A percentile compares a stretch with the other conserved stretches of the same genome.
phyloP scores from a whole-genome alignment of 2,113 vertebrate species.

The Aspidoscelis tigris region DNA sequence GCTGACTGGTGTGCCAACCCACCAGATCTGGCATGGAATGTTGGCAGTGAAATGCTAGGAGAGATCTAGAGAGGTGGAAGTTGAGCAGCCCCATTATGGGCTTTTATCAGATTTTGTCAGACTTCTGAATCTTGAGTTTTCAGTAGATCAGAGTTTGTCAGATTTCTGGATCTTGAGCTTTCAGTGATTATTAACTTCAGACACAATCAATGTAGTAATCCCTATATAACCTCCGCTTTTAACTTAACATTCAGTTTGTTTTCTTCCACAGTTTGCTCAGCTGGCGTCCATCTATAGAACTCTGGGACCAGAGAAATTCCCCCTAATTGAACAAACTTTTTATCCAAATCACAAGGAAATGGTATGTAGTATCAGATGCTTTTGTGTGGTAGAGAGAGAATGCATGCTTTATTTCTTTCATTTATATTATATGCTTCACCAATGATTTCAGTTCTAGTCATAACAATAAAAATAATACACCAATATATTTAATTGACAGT shows the following conservation, averaged over 20 bases:
- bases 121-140: too few species aligned
- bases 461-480: too few species aligned
- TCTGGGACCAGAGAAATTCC: constrained; percentile 93
- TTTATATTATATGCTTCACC: too few species aligned
- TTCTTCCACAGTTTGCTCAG: constrained; percentile 91
- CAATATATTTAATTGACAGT: too few species aligned
- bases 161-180: background rate
- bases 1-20: too few species aligned
- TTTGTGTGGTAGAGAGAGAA: background rate
- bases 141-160: background rate
- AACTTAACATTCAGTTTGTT: constrained; percentile 47
- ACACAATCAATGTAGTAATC: background rate
- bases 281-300: constrained; percentile 89
- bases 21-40: too few species aligned
- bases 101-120: too few species aligned
- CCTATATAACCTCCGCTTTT: constrained; percentile 14
- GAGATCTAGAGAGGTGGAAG: too few species aligned
- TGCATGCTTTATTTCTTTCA: background rate
- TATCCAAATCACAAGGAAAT: constrained; percentile 99
- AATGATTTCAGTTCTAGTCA: too few species aligned
- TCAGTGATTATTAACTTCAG: background rate
- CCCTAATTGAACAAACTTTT: constrained; percentile 95
- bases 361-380: constrained; percentile 74
- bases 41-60: too few species aligned
- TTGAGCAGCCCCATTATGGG: too few species aligned